Percentiles rank a stretch among this genome's conserved stretches.
Conservation (phyloP, 1,140 invertebrate species). For the Temnothorax nylanderi region DNA sequence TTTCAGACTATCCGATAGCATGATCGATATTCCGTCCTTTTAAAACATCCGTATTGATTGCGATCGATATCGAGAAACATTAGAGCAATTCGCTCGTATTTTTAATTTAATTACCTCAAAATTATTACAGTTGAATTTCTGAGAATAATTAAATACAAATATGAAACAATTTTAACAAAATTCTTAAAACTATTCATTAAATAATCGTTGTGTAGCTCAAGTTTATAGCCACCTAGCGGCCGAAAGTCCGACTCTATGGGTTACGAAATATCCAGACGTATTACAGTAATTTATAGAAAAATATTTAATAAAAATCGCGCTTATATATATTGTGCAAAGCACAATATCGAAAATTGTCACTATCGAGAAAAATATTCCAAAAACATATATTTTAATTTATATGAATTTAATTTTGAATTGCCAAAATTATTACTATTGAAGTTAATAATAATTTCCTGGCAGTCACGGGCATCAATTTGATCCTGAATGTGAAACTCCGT, state of each 20-base stretch:
- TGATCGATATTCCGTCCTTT: not conserved
- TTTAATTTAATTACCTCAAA: not conserved
- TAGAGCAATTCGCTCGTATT: not conserved
- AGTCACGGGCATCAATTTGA: not conserved
- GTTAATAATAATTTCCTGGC: not conserved
- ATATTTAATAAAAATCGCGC: not conserved
- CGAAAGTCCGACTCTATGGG: not conserved
- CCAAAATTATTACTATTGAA: not conserved
- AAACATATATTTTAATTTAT: not conserved
- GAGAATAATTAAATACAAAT: not conserved
- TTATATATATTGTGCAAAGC: not conserved
- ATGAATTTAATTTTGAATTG: not conserved
- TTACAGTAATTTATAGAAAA: not conserved
- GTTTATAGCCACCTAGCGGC: not conserved
- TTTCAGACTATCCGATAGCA: not conserved
- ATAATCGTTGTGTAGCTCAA: not conserved
- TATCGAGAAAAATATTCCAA: not conserved
- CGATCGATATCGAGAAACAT: not conserved
- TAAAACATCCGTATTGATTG: not conserved
- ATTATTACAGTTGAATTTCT: not conserved
- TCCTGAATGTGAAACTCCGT: not conserved
- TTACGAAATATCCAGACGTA: too few relatives aligned
- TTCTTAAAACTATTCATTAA: not conserved
- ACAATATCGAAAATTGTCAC: not conserved
- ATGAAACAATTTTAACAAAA: not conserved